phyloP scores from a whole-genome alignment of 2,113 vertebrate species.

The Butorides virescens region DNA sequence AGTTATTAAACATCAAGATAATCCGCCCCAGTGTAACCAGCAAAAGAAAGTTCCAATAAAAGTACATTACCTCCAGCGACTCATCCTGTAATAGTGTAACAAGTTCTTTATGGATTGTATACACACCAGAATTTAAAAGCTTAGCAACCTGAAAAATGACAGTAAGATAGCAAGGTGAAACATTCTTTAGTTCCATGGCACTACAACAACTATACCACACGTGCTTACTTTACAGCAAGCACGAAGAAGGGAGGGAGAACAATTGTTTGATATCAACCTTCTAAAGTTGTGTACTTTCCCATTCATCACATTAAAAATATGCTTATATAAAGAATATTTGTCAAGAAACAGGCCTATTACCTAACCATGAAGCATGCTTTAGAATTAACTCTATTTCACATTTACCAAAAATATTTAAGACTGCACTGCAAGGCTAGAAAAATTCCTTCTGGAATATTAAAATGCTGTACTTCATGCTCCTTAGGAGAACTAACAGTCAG shows the following conservation, averaged over 20 bases:
- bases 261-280: not conserved
- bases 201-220: not conserved
- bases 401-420: not conserved
- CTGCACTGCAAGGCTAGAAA: not conserved
- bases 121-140: conserved; percentile 86
- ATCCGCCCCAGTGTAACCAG: not conserved
- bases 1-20: conserved; percentile 14
- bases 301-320: not conserved
- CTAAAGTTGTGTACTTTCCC: not conserved
- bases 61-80: conserved; percentile 87
- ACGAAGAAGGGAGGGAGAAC: not conserved
- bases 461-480: not conserved
- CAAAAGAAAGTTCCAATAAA: conserved; percentile 27
- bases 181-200: conserved; percentile 10
- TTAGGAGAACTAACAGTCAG: not conserved
- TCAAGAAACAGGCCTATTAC: not conserved
- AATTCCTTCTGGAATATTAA: not conserved
- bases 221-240: not conserved
- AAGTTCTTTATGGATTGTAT: conserved; percentile 90
- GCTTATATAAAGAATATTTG: not conserved
- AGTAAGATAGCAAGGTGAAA: conserved; percentile 2
- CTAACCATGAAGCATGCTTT: not conserved
- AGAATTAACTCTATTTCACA: not conserved
- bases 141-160: conserved; percentile 85
- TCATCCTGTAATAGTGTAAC: conserved; percentile 89